Evolutionary conservation across 1,140 invertebrate genomes (phyloP).

Genomic region (Chlorops oryzae): DNA sequence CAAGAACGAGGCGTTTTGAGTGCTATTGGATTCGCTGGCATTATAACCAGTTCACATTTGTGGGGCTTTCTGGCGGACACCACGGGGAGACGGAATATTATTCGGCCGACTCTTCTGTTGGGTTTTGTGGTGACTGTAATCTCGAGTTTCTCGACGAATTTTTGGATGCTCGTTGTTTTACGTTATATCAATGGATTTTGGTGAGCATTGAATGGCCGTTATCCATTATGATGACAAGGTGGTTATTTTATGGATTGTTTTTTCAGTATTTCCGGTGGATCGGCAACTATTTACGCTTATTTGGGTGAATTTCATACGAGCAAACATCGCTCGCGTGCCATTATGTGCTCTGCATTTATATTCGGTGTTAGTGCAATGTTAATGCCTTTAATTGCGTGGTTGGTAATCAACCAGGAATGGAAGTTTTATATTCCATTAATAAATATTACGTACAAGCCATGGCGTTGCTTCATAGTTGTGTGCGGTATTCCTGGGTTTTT

Average conservation of each 20-base stretch:
- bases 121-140: constrained; percentile 15
- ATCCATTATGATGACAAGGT: too few relatives aligned
- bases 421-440: constrained; percentile 15
- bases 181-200: constrained; percentile 22
- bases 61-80: constrained; percentile 75
- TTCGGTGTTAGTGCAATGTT: constrained; percentile 21
- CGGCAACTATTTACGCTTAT: constrained; percentile 22
- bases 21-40: constrained; percentile 50
- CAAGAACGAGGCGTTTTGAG: constrained; percentile 56
- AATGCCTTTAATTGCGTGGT: constrained; percentile 19
- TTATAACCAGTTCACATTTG: constrained; percentile 53
- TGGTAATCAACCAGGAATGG: constrained; percentile 23
- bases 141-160: constrained; percentile 16
- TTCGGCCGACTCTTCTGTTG: constrained; percentile 48
- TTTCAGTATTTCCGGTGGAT: constrained; percentile 20
- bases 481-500: constrained; percentile 19
- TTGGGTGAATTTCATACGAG: constrained; percentile 22
- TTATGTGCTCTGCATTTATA: constrained; percentile 26
- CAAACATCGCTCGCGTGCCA: constrained; percentile 17
- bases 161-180: constrained; percentile 19
- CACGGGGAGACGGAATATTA: constrained; percentile 59
- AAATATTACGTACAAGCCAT: constrained; percentile 22
- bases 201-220: too few relatives aligned
- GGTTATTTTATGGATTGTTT: too few relatives aligned
- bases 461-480: constrained; percentile 20